Base-by-base conservation (phyloP, 2,797 vertebrate genomes). In the Enteromius mattozi region DNA sequence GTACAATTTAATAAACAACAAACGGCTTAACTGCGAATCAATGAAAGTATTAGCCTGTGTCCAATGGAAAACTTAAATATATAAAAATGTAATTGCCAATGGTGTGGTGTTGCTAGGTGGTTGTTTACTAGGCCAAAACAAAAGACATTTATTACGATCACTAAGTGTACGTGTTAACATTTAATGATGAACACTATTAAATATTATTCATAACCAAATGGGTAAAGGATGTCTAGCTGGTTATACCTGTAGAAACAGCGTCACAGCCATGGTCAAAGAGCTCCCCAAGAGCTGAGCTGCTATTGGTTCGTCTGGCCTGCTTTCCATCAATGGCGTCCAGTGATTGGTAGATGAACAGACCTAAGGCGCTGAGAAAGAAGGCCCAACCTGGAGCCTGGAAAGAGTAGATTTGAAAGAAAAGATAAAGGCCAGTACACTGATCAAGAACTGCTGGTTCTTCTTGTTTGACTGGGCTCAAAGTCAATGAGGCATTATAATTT, bases 261-360 rank as follows among this genome's bases (percentile, higher is more conserved):
- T 99, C 98, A 30, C 98, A 99, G 88, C 98, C 98, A 86, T 99
- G 98, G 93, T 99, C 98, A 86, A 99, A 99, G 81, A 99, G 96
- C 87, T 99, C 98, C 33, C 98, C 98, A 0, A 99, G 95, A 4
- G 98, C 93, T 1, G 98, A 99, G 91, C 97, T 98, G 90, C 94
- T 98, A 88, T 98, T 99, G 33, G 98, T 99, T 91, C 98, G 96
- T 92, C 98, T 94, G 30, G 98, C 98, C 94, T 99, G 98, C 91
- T 99, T 99, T 85, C 98, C 98, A 75, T 99, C 98, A 84, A 99
- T 97, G 78, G 98, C 98, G 83, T 99, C 98, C 93, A 99, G 92
- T 78, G 98, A 98, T 92, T 99, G 98, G 92, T 99, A 99, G 90
- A 96, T 90, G 91, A 99, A 98, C 82, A 99, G 96, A 80, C 98